phyloP scores from a whole-genome alignment of 92 coral and sea anemone species.

The Diadumene lineata region DNA sequence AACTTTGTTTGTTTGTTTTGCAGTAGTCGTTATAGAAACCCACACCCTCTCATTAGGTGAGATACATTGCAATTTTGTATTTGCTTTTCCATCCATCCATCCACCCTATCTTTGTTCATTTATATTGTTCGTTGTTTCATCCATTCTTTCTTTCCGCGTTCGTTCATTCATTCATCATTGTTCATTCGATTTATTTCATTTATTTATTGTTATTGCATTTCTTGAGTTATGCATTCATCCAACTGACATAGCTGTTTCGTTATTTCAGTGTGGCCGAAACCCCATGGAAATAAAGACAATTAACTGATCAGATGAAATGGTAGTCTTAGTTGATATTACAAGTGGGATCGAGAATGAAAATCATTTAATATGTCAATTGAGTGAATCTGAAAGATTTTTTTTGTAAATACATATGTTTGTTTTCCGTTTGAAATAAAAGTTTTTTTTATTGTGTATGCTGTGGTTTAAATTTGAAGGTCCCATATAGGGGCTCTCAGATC shows the following conservation, averaged over 20 bases:
- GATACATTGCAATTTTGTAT: neutral
- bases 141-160: neutral
- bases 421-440: neutral
- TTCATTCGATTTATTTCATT: too few species aligned
- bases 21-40: slow-evolving; percentile 92
- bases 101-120: neutral
- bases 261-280: slow-evolving; percentile 16
- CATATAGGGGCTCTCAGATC: too few species aligned
- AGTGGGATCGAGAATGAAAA: neutral
- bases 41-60: slow-evolving; percentile 89
- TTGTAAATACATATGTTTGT: neutral
- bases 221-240: neutral
- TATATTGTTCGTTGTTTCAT: neutral
- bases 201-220: neutral
- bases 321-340: neutral
- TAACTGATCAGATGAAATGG: neutral
- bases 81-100: neutral
- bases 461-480: neutral
- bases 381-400: neutral
- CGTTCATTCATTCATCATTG: neutral
- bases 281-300: slow-evolving; percentile 20
- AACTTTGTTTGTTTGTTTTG: slow-evolving; percentile 13
- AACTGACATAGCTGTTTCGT: neutral
- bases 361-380: neutral
- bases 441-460: neutral